These are phyloP conservation scores for Camarhynchus parvulus DNA, from an alignment of 2,113 vertebrate genomes.

Conservation along the genomic window DNA sequence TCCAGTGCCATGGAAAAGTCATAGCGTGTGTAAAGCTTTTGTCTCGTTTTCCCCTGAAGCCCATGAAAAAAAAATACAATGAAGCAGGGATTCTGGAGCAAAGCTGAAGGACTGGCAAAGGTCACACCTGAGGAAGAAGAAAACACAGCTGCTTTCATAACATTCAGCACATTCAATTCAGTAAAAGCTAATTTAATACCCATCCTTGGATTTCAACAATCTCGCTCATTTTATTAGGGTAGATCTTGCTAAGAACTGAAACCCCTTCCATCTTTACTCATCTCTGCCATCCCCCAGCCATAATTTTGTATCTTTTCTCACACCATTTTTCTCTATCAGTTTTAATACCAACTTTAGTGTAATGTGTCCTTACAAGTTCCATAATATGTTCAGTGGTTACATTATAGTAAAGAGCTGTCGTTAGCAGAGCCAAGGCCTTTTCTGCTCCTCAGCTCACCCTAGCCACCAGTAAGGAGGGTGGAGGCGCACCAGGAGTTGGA, in stretches of 20 bases:
- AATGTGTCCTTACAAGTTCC: not conserved
- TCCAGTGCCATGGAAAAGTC: not conserved
- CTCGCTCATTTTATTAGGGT: not conserved
- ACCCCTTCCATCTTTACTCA: not conserved
- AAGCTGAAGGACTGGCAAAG: not conserved
- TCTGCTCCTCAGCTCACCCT: not conserved
- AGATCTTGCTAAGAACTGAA: not conserved
- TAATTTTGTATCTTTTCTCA: not conserved
- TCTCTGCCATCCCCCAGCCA: not conserved
- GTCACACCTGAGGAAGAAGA: not conserved
- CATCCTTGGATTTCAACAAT: not conserved
- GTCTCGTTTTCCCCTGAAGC: not conserved
- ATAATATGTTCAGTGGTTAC: not conserved
- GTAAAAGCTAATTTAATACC: not conserved
- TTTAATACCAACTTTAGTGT: not conserved
- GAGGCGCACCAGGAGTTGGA: no score
- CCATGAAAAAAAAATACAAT: not conserved
- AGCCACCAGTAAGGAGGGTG: rapidly evolving
- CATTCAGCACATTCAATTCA: not conserved
- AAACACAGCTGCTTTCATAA: not conserved
- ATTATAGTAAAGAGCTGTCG: rapidly evolving
- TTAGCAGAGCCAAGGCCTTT: not conserved
- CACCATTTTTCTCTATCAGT: not conserved
- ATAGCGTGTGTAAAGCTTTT: not conserved
- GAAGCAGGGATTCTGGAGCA: not conserved